A percentile compares a stretch with the other conserved stretches of the same genome.
These are phyloP conservation scores for Agrilus mali DNA, from an alignment of 2,888 invertebrate species.

Conservation along the genomic window DNA sequence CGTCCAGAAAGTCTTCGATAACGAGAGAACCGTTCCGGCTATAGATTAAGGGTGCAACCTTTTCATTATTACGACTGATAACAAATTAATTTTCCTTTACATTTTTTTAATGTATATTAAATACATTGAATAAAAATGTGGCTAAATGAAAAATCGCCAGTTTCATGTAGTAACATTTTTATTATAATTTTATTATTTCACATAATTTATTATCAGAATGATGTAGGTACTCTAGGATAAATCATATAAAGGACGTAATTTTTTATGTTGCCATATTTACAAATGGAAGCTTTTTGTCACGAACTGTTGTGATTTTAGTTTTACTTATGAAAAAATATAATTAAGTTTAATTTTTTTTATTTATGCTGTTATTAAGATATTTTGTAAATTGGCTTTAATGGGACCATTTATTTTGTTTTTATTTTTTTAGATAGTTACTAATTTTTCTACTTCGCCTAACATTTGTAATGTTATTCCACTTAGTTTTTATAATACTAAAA, in stretches of 20 bases:
- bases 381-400: slow-evolving; percentile 24
- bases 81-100: slow-evolving; percentile 12
- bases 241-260: slow-evolving; percentile 12
- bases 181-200: slow-evolving; percentile 6
- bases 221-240: too few relatives aligned
- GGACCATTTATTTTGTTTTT: slow-evolving; percentile 29
- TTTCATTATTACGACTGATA: slow-evolving; percentile 25
- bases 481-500: slow-evolving; percentile 7
- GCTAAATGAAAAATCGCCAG: slow-evolving; percentile 22
- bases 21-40: slow-evolving; percentile 64
- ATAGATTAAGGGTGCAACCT: slow-evolving; percentile 32
- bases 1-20: slow-evolving; percentile 28
- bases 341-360: slow-evolving; percentile 15
- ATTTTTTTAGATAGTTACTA: slow-evolving; percentile 23
- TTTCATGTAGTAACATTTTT: slow-evolving; percentile 17
- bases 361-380: slow-evolving; percentile 17
- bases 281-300: slow-evolving; percentile 9
- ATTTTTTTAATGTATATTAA: slow-evolving; percentile 18
- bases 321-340: slow-evolving; percentile 16
- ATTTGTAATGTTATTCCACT: slow-evolving; percentile 3
- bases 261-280: slow-evolving; percentile 17
- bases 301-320: slow-evolving; percentile 4
- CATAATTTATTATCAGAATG: slow-evolving; percentile 4
- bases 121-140: slow-evolving; percentile 6
- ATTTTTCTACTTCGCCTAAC: slow-evolving; percentile 9